Conservation (phyloP, 2,113 vertebrate species). For the Heptranchias perlo region DNA sequence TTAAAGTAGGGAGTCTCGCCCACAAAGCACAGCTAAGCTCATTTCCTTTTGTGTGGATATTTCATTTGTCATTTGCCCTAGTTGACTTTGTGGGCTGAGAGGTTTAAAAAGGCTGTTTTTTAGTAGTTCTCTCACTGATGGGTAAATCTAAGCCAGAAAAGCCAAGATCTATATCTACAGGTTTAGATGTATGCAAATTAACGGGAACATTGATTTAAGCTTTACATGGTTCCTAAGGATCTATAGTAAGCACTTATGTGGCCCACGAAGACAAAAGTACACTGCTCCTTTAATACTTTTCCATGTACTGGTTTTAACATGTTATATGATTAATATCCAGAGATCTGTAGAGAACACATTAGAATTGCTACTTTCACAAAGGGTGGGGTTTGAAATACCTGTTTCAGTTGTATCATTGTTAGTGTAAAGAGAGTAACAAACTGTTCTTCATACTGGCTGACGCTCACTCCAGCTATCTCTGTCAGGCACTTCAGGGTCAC, state of each 20-base stretch:
- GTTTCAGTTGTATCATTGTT: conserved; percentile 98
- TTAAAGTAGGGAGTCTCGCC: no score
- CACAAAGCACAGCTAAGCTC: no score
- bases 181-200: neutral
- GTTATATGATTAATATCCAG: neutral
- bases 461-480: conserved; percentile 94
- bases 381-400: conserved; percentile 60
- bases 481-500: conserved; percentile 98
- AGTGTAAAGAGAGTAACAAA: conserved; percentile 94
- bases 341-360: neutral
- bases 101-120: neutral
- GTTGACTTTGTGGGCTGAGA: no score
- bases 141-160: neutral
- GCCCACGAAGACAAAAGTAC: neutral
- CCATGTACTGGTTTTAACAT: neutral
- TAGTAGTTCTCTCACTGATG: neutral
- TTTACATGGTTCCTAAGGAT: neutral
- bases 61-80: neutral
- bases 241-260: neutral
- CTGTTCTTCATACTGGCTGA: conserved; percentile 96
- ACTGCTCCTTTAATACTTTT: neutral
- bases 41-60: neutral
- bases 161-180: neutral
- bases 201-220: neutral
- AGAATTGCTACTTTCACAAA: neutral